A percentile compares a stretch with the other conserved stretches of the same genome.
Conservation (phyloP, 2,888 invertebrate species). For the Drosophila parthenogenetica region DNA sequence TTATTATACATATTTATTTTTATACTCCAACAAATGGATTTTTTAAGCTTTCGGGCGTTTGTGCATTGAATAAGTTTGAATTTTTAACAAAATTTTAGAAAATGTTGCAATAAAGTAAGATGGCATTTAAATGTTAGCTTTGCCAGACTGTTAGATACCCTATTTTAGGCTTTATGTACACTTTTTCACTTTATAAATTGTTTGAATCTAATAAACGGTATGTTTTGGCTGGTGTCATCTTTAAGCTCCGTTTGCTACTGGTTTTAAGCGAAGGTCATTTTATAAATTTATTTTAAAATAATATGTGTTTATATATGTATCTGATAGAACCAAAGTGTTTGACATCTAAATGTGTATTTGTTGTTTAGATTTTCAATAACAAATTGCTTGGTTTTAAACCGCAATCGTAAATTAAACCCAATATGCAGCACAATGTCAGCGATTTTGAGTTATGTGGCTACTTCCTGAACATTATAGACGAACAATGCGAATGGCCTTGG, state of each 20-base stretch:
- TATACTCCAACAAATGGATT: background rate
- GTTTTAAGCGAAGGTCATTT: constrained; percentile 2
- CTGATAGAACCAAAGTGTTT: background rate
- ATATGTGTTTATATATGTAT: background rate
- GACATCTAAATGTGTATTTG: constrained; percentile 8
- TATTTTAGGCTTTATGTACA: too few species aligned
- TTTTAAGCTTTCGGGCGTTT: constrained; percentile 1
- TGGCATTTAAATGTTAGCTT: too few species aligned
- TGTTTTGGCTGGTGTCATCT: background rate
- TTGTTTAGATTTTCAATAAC: constrained; percentile 32
- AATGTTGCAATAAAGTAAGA: too few species aligned
- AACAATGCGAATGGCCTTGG: constrained; percentile 58
- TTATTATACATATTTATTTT: constrained; percentile 18
- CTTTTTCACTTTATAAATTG: too few species aligned
- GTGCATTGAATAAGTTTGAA: constrained; percentile 2
- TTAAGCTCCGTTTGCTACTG: constrained; percentile 6
- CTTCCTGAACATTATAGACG: constrained; percentile 54
- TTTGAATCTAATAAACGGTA: too few species aligned
- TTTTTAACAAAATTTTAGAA: background rate
- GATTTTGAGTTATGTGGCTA: constrained; percentile 46
- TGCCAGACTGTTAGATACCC: background rate
- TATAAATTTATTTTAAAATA: background rate
- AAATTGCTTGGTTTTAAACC: constrained; percentile 30
- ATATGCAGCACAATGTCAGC: constrained; percentile 52
- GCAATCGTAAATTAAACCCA: constrained; percentile 46